Base-by-base conservation (phyloP, 2,797 vertebrate genomes). In the Myripristis jacobus region DNA sequence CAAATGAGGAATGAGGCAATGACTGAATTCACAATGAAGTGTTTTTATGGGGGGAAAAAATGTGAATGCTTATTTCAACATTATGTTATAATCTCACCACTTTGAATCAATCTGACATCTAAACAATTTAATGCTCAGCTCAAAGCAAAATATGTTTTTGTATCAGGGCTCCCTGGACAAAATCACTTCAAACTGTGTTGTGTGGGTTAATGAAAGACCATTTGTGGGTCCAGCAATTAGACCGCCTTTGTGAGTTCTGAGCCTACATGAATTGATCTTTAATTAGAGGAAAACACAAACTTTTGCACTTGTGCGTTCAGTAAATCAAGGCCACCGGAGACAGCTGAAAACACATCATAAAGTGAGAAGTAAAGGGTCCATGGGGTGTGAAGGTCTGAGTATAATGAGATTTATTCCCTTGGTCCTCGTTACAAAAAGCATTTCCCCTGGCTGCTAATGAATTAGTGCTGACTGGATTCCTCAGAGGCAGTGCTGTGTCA, bases 391-490 rank as follows among this genome's bases (percentile, higher is more conserved):
- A 73, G 70, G 13, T 47, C 56, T 15, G 22, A 55, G 47, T 76
- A 69, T 78, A 75, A 82, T 81, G 66, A 82, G 70, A 76, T 79
- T 64, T 76, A 89, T 89, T 90, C 85, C 87, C 87, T 21, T 73
- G 89, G 69, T 89, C 81, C 88, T 91, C 46, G 9, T 91, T 89
- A 89, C 62, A 75, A 69, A 74, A 67, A 66, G 16, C 29, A 10
- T 27, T 13, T 64, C 21, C 36, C 11, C 18, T 31, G 25, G 43
- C 36, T 25, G 63, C 22, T 65, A 41, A 57, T 56, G 63, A 52
- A 46, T 78, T 81, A 80, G 58, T 75, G 84, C 87, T 92, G 88
- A 90, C 80, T 89, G 66, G 53, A 80, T 68, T 86, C 87, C 71
- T 83, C 70, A 67, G 83, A 86, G 89, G 82, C 22, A 52, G 66